Base-by-base conservation (phyloP, 2,888 invertebrate species). In the Gasteruption jaculator region DNA sequence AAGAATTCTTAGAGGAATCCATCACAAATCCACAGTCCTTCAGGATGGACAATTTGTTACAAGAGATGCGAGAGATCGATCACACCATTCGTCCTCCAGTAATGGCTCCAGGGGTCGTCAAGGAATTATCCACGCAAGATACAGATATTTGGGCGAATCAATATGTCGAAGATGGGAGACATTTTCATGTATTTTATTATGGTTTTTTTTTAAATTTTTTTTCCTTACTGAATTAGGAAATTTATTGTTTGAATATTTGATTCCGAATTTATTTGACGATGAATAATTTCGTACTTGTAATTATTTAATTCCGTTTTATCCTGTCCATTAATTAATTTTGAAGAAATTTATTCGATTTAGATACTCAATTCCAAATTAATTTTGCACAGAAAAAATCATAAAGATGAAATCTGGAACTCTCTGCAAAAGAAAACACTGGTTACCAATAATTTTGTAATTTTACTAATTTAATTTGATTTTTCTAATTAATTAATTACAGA, bases 1-100 rank as follows among this genome's bases (percentile, higher is more conserved):
- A 87, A 62, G 91, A 93, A 66, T 94, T 89, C 69, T 73, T 92
- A 52, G 78, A 78, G 45, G 80, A 80, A 57, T 71, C 73, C 7
- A 46, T 60, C 19, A 41, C 67, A 7, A 65, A 74, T 18, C 82
- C 83, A 5, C 84, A 87, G 71, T 88, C 91, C 2, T 95, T 93
- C 69, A 85, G 88, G 62, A 93, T 95, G 93, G 89, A 89, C 58
- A 78, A 78, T 16, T 73, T 91, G 42, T 71, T 95, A 41, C 83
- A 89, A 56, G 92, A 91, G 72, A 86, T 95, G 80, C 82, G 89
- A 46, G 84, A 87, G 61, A 81, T 87, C 15, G 84, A 83, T 65
- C 74, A 74, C 30, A 74, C 71, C 52, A 65, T 72, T 48, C 70
- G 72, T 46, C 62, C 65, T 25, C 55, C 75, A 38, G 73, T 73